Evolutionary conservation across 2,888 invertebrate species (phyloP).

Genomic region (Ornithoptera alexandrae): DNA sequence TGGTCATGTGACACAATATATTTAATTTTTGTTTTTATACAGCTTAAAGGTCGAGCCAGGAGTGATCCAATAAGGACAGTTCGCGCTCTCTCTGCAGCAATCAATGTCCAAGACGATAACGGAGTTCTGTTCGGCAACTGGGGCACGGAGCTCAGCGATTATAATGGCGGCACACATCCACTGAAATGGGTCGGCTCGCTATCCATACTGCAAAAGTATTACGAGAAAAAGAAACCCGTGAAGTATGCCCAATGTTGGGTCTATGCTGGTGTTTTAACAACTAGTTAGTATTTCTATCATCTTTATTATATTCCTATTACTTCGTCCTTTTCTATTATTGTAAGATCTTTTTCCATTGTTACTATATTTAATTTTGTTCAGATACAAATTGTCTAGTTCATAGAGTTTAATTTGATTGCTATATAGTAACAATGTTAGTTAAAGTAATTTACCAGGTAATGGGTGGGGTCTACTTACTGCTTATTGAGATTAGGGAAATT

Average conservation of each 20-base stretch:
- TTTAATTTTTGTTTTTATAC: constrained; percentile 18
- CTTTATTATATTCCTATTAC: not conserved
- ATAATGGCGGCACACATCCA: constrained; percentile 91
- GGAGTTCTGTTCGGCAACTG: constrained; percentile 93
- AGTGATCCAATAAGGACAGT: constrained; percentile 88
- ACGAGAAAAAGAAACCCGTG: constrained; percentile 90
- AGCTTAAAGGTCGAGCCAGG: constrained; percentile 81
- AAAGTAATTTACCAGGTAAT: not conserved
- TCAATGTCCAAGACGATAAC: constrained; percentile 92
- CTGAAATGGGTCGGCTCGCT: constrained; percentile 94
- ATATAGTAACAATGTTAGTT: not conserved
- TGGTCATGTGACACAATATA: not conserved
- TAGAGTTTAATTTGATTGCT: not conserved
- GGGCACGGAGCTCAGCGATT: constrained; percentile 90
- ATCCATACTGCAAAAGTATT: constrained; percentile 91
- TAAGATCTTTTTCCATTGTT: too few species aligned
- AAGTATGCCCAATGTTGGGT: constrained; percentile 98
- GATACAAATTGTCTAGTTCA: not conserved
- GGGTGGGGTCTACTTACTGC: not conserved
- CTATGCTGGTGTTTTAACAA: constrained; percentile 93
- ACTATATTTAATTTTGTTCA: not conserved
- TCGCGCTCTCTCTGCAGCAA: constrained; percentile 91
- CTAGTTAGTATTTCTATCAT: constrained; percentile 76
- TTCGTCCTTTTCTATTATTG: too few species aligned
- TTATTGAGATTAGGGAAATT: too few species aligned